Evolutionary conservation across 1,140 invertebrate genomes (phyloP), one percentile per base, ranked within the genome.

Genomic region (Macrobrachium nipponense): DNA sequence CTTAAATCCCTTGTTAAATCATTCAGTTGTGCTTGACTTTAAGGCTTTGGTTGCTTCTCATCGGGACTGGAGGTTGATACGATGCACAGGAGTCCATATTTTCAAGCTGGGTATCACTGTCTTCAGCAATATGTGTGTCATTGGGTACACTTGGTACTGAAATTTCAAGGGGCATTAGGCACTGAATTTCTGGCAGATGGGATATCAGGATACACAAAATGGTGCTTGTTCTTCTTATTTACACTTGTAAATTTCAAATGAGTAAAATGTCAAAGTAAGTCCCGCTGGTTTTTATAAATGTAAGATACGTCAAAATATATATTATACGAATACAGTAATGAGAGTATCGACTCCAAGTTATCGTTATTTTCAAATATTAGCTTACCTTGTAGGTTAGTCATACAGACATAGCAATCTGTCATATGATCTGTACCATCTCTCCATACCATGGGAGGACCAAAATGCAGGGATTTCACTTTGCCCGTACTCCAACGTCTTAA

Each of bases 321-420:
- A n/a, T n/a, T n/a, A n/a, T n/a, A n/a, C n/a, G n/a, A n/a, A n/a
- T n/a, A n/a, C n/a, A n/a, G n/a, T n/a, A n/a, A n/a, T n/a, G n/a
- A n/a, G n/a, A n/a, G n/a, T n/a, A n/a, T n/a, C n/a, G n/a, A n/a
- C n/a, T n/a, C n/a, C n/a, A n/a, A n/a, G n/a, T n/a, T n/a, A n/a
- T n/a, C n/a, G n/a, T n/a, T n/a, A n/a, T n/a, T n/a, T n/a, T n/a
- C n/a, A 78, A 14, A 15, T 76, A 77, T 6, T 58, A 90, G 77
- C 88, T 90, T 89, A 88, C 89, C 73, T 79, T 70, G 79, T 72
- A 90, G 75, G 84, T 90, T 89, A 5, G 87, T 86, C 27, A 89
- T 80, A 78, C 90, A 90, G 73, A 91, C 91, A 77, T 89, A 90
- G 80, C 89, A 90, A 77, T 90, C 89, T 43, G 89, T 85, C 27